These are phyloP conservation scores for Crambe crambe DNA, from an alignment of 37 sponge, comb jelly and placozoan species.

Conservation along the genomic window DNA sequence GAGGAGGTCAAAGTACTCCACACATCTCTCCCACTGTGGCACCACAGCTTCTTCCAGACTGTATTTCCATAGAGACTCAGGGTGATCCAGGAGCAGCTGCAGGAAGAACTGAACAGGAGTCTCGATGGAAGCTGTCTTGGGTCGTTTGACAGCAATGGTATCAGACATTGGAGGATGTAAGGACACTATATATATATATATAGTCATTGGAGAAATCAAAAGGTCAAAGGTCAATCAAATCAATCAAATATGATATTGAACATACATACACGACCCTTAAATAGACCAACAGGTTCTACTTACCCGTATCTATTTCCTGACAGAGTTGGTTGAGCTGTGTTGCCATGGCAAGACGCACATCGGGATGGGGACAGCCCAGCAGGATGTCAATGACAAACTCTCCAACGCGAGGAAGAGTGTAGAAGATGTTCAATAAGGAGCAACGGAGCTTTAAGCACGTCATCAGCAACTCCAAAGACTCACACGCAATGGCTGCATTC, in stretches of 20 bases:
- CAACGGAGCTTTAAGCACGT: slow-evolving; percentile 73
- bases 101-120: slow-evolving; percentile 77
- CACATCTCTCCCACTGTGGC: slow-evolving; percentile 51
- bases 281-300: not conserved
- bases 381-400: slow-evolving; percentile 76
- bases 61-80: slow-evolving; percentile 39
- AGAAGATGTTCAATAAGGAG: slow-evolving; percentile 61
- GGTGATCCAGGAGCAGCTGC: slow-evolving; percentile 47
- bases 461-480: slow-evolving; percentile 76
- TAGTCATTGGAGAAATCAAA: no score
- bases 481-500: slow-evolving; percentile 79
- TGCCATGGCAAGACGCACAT: slow-evolving; percentile 34
- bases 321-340: slow-evolving; percentile 32
- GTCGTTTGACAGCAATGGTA: not conserved
- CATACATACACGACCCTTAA: not conserved
- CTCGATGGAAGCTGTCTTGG: slow-evolving; percentile 12
- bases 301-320: slow-evolving; percentile 7
- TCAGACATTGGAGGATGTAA: not conserved
- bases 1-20: slow-evolving; percentile 66
- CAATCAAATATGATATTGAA: no score
- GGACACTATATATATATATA: no score
- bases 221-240: no score
- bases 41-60: not conserved
- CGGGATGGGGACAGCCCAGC: slow-evolving; percentile 59
- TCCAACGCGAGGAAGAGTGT: slow-evolving; percentile 47